Evolutionary conservation across 2,888 invertebrate genomes (phyloP).

Genomic region (Drosophila stalkeri): DNA sequence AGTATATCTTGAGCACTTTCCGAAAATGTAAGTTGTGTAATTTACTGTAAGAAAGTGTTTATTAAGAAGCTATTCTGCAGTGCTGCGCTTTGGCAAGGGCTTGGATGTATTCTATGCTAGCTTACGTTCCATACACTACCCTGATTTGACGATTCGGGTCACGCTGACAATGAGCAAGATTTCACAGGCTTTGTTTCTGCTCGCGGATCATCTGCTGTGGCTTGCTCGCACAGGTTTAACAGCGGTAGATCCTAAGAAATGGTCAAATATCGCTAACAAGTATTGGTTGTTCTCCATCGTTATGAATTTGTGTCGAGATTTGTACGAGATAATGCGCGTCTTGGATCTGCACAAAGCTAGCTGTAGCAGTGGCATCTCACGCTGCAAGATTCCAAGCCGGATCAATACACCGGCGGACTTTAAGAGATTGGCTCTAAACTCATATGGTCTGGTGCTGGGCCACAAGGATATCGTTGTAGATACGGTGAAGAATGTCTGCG

Average conservation of each 20-base stretch:
- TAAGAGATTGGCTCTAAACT: constrained; percentile 70
- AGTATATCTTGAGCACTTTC: constrained; percentile 93
- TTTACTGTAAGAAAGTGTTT: background rate
- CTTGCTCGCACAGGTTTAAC: constrained; percentile 89
- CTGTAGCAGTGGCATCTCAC: constrained; percentile 82
- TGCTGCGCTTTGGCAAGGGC: constrained; percentile 93
- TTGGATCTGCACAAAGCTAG: constrained; percentile 87
- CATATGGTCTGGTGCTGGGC: constrained; percentile 73
- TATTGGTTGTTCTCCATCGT: constrained; percentile 94
- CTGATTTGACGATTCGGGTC: constrained; percentile 89
- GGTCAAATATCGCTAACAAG: constrained; percentile 90
- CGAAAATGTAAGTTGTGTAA: constrained; percentile 90
- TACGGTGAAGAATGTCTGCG: constrained; percentile 93
- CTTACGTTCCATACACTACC: constrained; percentile 89
- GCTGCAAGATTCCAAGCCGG: constrained; percentile 66
- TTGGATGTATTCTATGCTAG: constrained; percentile 92
- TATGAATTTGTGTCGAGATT: constrained; percentile 92
- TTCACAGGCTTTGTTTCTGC: constrained; percentile 91
- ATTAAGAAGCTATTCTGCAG: constrained; percentile 85
- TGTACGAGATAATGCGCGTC: constrained; percentile 92
- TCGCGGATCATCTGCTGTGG: constrained; percentile 95
- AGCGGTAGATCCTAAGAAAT: constrained; percentile 90
- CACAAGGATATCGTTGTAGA: constrained; percentile 91
- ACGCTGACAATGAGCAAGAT: constrained; percentile 92
- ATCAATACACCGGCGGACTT: constrained; percentile 73